Conservation (phyloP, 2,888 invertebrate genomes). For the Metopia argyrocephala region DNA sequence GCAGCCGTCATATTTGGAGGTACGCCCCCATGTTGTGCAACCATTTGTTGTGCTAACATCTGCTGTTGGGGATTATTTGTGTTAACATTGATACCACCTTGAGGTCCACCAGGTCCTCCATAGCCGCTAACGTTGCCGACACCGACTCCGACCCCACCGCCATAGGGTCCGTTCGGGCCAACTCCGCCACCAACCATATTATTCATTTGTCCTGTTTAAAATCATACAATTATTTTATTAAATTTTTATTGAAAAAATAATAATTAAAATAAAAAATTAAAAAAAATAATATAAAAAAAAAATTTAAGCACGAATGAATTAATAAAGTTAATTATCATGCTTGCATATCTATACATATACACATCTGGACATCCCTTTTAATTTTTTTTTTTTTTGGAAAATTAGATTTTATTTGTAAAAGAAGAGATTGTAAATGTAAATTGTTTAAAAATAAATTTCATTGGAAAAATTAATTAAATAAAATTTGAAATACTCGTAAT, state of each 20-base stretch:
- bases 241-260: too few relatives aligned
- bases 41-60: conserved; percentile 74
- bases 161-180: conserved; percentile 74
- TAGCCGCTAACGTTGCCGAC: conserved; percentile 73
- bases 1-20: conserved; percentile 74
- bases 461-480: too few relatives aligned
- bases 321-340: too few relatives aligned
- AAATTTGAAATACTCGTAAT: too few relatives aligned
- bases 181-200: conserved; percentile 72
- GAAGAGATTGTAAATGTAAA: too few relatives aligned
- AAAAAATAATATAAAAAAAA: too few relatives aligned
- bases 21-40: conserved; percentile 73
- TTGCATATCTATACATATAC: too few relatives aligned
- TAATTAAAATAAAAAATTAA: too few relatives aligned
- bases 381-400: too few relatives aligned
- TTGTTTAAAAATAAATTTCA: too few relatives aligned
- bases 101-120: conserved; percentile 71
- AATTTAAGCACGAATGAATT: neutral
- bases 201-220: conserved; percentile 75
- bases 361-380: too few relatives aligned
- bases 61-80: conserved; percentile 73
- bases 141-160: conserved; percentile 71
- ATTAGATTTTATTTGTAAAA: too few relatives aligned
- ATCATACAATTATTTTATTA: neutral
- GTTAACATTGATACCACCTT: conserved; percentile 69